These are phyloP conservation scores for Tholera decimalis DNA, from an alignment of 2,888 invertebrate genomes.

Conservation along the genomic window DNA sequence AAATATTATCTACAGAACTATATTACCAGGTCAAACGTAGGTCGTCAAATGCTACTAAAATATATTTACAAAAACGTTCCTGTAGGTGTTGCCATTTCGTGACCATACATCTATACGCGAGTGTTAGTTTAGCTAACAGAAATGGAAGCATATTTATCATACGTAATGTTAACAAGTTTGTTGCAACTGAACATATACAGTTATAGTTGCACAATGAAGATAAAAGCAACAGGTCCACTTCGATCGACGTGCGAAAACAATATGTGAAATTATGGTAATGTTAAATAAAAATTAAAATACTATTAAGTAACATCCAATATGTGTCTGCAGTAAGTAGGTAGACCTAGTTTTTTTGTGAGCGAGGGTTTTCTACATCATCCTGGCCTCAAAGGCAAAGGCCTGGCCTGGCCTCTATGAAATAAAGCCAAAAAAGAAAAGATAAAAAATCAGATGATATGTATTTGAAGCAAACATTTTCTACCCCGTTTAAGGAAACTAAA, in stretches of 20 bases:
- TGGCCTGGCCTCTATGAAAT: too few relatives aligned
- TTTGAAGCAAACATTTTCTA: too few relatives aligned
- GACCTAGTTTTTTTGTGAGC: too few relatives aligned
- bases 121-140: constrained; percentile 39
- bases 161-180: constrained; percentile 58
- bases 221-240: constrained; percentile 31
- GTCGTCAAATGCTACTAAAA: constrained; percentile 28
- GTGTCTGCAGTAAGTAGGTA: not conserved
- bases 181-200: constrained; percentile 53
- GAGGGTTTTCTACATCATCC: too few relatives aligned
- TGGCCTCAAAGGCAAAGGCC: too few relatives aligned
- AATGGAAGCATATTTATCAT: constrained; percentile 59
- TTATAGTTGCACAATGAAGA: constrained; percentile 10
- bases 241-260: constrained; percentile 2
- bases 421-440: too few relatives aligned
- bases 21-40: constrained; percentile 26
- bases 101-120: constrained; percentile 40
- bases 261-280: not conserved
- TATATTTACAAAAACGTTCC: constrained; percentile 37
- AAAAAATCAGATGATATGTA: too few relatives aligned
- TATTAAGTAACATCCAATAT: not conserved
- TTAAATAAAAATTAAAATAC: not conserved
- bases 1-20: not conserved
- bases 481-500: too few relatives aligned
- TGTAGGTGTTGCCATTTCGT: constrained; percentile 43